Evolutionary conservation across 1,140 invertebrate genomes (phyloP).

Genomic region (Cydia fagiglandana): DNA sequence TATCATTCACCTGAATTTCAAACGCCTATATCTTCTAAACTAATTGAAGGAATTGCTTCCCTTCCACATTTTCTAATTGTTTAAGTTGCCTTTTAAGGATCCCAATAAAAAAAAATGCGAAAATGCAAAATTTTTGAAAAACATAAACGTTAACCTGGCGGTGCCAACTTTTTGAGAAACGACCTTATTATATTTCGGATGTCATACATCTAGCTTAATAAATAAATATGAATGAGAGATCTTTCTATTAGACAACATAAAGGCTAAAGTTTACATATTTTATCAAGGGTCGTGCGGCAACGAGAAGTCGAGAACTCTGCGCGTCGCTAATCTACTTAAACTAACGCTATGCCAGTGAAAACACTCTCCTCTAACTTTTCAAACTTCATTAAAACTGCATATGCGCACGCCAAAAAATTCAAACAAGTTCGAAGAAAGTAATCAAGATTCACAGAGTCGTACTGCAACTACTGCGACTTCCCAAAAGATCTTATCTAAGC

Average conservation of each 20-base stretch:
- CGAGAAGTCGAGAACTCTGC: not conserved
- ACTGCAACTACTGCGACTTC: not conserved
- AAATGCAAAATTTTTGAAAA: too few relatives aligned
- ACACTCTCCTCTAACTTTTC: not conserved
- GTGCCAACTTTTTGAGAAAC: too few relatives aligned
- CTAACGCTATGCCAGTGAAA: not conserved
- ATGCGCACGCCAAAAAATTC: conserved; percentile 2
- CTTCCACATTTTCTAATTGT: too few relatives aligned
- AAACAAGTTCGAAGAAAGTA: conserved; percentile 27
- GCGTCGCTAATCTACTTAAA: not conserved
- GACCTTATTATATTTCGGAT: too few relatives aligned
- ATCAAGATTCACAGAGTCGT: conserved; percentile 12
- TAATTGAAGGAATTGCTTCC: too few relatives aligned
- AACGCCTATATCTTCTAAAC: too few relatives aligned
- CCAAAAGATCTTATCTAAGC: not conserved
- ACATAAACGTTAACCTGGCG: too few relatives aligned
- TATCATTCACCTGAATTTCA: too few relatives aligned
- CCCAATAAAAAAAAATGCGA: too few relatives aligned
- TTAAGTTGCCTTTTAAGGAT: too few relatives aligned
- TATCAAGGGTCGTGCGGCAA: not conserved
- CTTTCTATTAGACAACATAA: not conserved
- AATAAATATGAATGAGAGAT: too few relatives aligned
- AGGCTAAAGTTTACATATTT: not conserved
- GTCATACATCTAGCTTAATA: too few relatives aligned
- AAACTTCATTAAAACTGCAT: conserved; percentile 23